phyloP scores from a whole-genome alignment of 2,888 invertebrate genomes.

The Pimpla rufipes region DNA sequence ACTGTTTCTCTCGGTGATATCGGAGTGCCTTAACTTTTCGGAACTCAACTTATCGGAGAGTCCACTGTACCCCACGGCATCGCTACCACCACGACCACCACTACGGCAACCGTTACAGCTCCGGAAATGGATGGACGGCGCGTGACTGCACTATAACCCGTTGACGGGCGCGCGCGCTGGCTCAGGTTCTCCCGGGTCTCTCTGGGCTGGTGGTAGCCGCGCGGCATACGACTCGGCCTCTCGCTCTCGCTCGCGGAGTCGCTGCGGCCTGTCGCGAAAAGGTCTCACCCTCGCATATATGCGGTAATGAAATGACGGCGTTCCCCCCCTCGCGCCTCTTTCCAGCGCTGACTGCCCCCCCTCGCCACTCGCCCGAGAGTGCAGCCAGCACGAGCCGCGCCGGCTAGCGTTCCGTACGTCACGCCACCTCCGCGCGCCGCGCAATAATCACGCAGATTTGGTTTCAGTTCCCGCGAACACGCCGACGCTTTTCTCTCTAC shows the following conservation, averaged over 20 bases:
- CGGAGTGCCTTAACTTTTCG: too few species aligned
- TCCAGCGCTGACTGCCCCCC: conserved; percentile 24
- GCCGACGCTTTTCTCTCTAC: conserved; percentile 27
- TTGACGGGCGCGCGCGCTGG: conserved; percentile 65
- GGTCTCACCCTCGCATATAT: conserved; percentile 55
- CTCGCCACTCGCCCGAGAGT: conserved; percentile 45
- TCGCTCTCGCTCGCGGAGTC: too few species aligned
- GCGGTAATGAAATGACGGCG: conserved; percentile 64
- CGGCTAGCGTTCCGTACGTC: conserved; percentile 37
- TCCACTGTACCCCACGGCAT: too few species aligned
- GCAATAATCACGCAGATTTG: conserved; percentile 56
- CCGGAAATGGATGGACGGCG: conserved; percentile 82
- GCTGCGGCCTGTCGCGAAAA: conserved; percentile 62
- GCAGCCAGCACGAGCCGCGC: conserved; percentile 42
- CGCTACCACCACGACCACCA: too few species aligned
- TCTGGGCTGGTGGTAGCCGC: conserved; percentile 22
- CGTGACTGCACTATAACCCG: conserved; percentile 76
- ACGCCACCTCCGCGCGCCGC: conserved; percentile 39
- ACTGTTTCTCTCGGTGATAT: too few species aligned
- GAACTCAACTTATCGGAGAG: too few species aligned
- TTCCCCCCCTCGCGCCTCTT: conserved; percentile 20
- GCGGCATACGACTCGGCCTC: too few species aligned
- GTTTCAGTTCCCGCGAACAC: conserved; percentile 30
- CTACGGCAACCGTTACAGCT: conserved; percentile 28
- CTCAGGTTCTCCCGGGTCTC: conserved; percentile 46